Conservation (phyloP, 2,113 vertebrate species). For the Tinamus guttatus region DNA sequence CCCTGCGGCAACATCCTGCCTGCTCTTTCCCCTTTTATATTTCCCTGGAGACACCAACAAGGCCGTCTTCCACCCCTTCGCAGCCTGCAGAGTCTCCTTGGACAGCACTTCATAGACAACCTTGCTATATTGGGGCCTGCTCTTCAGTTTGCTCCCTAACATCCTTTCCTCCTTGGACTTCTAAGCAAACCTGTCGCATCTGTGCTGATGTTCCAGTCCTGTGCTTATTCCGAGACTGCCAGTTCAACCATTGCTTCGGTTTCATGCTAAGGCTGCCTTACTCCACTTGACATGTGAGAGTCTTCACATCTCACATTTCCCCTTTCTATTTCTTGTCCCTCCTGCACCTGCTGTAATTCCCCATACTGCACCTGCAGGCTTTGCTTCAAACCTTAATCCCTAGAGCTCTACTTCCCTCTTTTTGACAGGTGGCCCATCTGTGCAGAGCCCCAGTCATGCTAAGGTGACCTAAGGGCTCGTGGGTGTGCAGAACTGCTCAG, state of each 20-base stretch:
- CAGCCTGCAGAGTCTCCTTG: background rate
- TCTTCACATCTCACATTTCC: background rate
- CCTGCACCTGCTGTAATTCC: background rate
- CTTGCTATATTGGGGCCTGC: no score
- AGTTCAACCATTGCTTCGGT: background rate
- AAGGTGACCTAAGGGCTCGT: background rate
- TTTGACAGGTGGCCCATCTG: background rate
- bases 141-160: background rate
- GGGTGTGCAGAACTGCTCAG: background rate
- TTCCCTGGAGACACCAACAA: background rate
- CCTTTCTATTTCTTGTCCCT: background rate
- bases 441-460: background rate
- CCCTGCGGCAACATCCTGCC: background rate
- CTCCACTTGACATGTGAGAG: background rate
- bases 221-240: background rate
- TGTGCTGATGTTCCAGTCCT: background rate
- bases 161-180: background rate
- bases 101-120: no score
- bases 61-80: background rate
- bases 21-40: background rate
- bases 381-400: background rate
- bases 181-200: background rate
- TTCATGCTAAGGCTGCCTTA: background rate
- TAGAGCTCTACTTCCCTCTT: background rate
- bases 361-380: background rate